These are phyloP conservation scores for Opisthocomus hoazin DNA, from an alignment of 2,113 vertebrate genomes.

Conservation along the genomic window DNA sequence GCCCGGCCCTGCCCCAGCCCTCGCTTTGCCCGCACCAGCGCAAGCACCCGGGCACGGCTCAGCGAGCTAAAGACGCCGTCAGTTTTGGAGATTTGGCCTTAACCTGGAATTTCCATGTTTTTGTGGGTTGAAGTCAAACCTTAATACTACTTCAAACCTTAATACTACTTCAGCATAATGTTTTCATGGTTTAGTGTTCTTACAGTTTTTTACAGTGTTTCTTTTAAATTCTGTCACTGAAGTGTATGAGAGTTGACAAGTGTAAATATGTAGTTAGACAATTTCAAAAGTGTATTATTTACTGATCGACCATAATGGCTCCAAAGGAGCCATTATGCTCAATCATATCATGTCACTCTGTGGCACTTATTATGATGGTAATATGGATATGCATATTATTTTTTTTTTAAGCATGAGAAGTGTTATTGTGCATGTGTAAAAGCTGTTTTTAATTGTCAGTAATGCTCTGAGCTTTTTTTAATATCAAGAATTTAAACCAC, in stretches of 20 bases:
- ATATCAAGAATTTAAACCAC: constrained; percentile 36
- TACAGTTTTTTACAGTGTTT: constrained; percentile 59
- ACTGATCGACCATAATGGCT: constrained; percentile 76
- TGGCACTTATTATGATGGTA: constrained; percentile 69
- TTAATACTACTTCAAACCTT: constrained; percentile 24
- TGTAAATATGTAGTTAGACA: constrained; percentile 78
- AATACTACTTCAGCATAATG: constrained; percentile 1
- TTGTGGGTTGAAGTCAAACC: constrained; percentile 46
- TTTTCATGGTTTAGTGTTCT: constrained; percentile 59
- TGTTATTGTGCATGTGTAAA: constrained; percentile 60
- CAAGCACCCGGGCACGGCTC: neutral
- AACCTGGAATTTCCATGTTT: constrained; percentile 15
- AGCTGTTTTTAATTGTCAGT: constrained; percentile 71
- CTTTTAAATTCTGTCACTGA: constrained; percentile 74
- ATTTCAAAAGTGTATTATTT: constrained; percentile 78
- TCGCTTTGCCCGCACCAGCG: neutral
- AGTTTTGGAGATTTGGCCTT: neutral
- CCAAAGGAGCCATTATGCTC: constrained; percentile 69
- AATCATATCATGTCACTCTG: constrained; percentile 76
- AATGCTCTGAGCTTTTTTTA: constrained; percentile 55
- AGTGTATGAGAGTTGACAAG: constrained; percentile 71
- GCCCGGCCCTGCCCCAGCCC: neutral
- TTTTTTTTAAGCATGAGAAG: constrained; percentile 58
- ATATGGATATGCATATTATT: constrained; percentile 74
- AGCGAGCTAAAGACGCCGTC: neutral